Evolutionary conservation across 2,888 invertebrate species (phyloP), one percentile per base, ranked within the genome.

Genomic region (Lomographa bimaculata): DNA sequence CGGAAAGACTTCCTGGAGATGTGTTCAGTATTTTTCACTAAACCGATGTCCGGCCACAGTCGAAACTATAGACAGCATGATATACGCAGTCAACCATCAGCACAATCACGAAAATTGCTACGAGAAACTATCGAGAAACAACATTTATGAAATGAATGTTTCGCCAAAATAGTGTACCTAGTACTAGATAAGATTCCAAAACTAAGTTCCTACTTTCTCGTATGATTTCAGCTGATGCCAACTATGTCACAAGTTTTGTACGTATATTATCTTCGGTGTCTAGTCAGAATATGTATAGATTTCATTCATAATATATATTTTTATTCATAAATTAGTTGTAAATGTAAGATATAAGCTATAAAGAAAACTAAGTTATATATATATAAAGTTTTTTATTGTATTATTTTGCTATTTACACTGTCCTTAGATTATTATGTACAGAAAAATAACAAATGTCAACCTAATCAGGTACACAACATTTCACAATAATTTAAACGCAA

Each of bases 11-110:
- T 89, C 89, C 0, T 90, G 90, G 90, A 60, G 90, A 19, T 90
- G 90, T 59, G 90, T 90, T 5, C 90, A 90, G 49, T 90, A 90
- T 55, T 90, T 90, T 58, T 89, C 90, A 0, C 59, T 90, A n/a
- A 89, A 90, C 54, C 65, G 89, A 46, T 90, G 90, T 65, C 90
- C 90, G 1, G 90, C 90, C 0, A 90, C 90, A 0, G 84, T 89
- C 0, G 90, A 90, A 53, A 90, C 90, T 1, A 82, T 90, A 66
- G 87, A 89, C 36, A 56, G 83, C 0, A 82, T 86, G 82, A 86
- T 90, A 34, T 90, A 83, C 34, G 83, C 89, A 0, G 72, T 87
- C 5, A 89, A 90, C 46, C 90, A 90, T 43, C 83, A 83, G 41
- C 90, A 90, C 44, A 90, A 90, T 40, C 90, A 90, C 20, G 90